Conservation (phyloP, 2,797 vertebrate genomes). For the Apogon talboti region DNA sequence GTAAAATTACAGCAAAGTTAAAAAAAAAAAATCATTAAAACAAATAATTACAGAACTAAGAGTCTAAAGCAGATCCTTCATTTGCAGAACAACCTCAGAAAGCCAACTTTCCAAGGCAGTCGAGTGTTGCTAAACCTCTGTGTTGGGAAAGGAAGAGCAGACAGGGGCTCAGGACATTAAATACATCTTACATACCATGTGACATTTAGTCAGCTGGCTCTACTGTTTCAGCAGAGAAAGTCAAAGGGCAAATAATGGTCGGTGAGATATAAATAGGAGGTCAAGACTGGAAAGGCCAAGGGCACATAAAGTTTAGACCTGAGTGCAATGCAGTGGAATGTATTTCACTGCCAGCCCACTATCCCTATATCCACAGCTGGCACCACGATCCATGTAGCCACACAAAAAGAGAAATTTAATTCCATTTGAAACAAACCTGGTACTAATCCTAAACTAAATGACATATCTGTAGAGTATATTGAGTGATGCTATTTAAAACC, state of each 20-base stretch:
- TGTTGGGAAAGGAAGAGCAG: conserved; percentile 56
- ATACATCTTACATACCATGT: conserved; percentile 80
- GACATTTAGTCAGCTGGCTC: conserved; percentile 86
- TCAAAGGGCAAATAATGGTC: conserved; percentile 83
- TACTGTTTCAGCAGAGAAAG: conserved; percentile 88
- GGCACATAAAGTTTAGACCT: conserved; percentile 76
- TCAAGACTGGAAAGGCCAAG: conserved; percentile 82
- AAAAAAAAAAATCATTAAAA: too few relatives aligned
- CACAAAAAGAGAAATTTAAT: background rate
- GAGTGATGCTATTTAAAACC: background rate
- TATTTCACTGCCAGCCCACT: conserved; percentile 51
- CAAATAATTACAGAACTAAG: background rate
- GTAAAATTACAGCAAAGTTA: too few relatives aligned
- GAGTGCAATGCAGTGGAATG: conserved; percentile 70
- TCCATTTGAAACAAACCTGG: background rate
- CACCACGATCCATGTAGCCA: conserved; percentile 8
- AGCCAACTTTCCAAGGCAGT: conserved; percentile 1
- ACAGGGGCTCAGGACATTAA: conserved; percentile 57
- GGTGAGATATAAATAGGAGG: conserved; percentile 87
- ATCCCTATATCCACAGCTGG: conserved; percentile 15
- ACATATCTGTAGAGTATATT: too few relatives aligned
- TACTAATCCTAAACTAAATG: too few relatives aligned
- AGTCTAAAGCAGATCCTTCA: conserved; percentile 4
- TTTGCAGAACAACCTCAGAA: conserved; percentile 1
- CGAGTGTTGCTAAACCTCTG: conserved; percentile 27